Evolutionary conservation across 2,113 vertebrate species (phyloP), one percentile per base, ranked within the genome.

Genomic region (Tor tambroides): DNA sequence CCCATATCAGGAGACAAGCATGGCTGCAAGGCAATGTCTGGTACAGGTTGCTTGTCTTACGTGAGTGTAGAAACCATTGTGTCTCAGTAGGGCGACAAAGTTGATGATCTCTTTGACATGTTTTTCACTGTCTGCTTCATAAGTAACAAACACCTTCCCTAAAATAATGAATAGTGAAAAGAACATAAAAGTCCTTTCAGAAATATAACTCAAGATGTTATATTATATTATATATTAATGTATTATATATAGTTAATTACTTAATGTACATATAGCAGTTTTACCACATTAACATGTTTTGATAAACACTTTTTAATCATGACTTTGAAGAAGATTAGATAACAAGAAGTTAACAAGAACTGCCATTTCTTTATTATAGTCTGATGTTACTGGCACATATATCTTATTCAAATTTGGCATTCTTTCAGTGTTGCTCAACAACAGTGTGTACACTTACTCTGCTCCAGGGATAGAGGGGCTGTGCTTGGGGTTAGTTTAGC

Each of bases 41-140:
- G n/a, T 4, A 79, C 12, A 23, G 32, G 56, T 15, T 30, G 41
- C n/a, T 35, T 26, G 6, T 35, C 94, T 28, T 90, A 96, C 95
- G 0, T 95, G 95, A 0, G 94, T 95, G 63, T 95, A 95, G 32
- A 96, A 96, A 88, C 95, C 95, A 11, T 96, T 96, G 88, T 94
- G 93, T 81, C 95, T 91, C 90, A 96, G 92, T 91, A 96, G 91
- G 28, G 94, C 93, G 2, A 95, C 95, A 81, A 96, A 96, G 84
- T 95, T 95, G 92, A 96, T 95, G 91, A 96, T 91, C 90, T 96
- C 93, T 0, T 94, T 95, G 76, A 95, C 92, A n/a, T 96, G 95
- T 5, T 92, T 92, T 74, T 96, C 95, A 59, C 89, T 91, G 91
- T 96, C 95, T 0, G 94, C 93, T 87, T 95, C 95, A 1, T 96